phyloP scores from a whole-genome alignment of 1,140 invertebrate genomes.

The Lasaia peninsularis region DNA sequence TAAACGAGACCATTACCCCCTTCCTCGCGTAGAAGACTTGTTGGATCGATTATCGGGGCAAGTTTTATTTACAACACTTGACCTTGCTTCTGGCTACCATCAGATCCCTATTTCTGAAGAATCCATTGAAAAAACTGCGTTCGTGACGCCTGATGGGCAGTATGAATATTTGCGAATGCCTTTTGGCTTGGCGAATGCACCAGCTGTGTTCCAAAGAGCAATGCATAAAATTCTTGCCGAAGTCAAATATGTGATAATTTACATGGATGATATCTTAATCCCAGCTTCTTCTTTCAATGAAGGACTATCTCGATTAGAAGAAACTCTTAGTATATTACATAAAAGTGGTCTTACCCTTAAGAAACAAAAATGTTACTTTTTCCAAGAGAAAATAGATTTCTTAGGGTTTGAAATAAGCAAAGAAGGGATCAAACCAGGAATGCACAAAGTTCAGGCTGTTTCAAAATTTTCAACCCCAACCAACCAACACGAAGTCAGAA shows the following conservation, averaged over 20 bases:
- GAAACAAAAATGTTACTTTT: too few species aligned
- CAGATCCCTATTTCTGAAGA: background rate
- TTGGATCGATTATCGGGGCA: slow-evolving; percentile 6
- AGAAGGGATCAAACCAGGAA: too few species aligned
- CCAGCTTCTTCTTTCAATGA: too few species aligned
- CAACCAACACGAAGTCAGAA: too few species aligned
- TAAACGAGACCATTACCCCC: slow-evolving; percentile 2
- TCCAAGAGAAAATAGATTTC: too few species aligned
- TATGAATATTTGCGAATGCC: background rate
- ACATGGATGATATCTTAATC: too few species aligned
- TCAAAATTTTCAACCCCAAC: too few species aligned
- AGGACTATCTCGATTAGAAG: too few species aligned
- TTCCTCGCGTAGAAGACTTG: slow-evolving; percentile 13
- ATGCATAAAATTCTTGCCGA: background rate
- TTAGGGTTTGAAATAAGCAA: too few species aligned
- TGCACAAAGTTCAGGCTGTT: too few species aligned
- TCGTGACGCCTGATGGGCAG: slow-evolving; percentile 7
- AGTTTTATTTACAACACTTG: background rate
- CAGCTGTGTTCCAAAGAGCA: background rate
- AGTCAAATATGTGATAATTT: background rate
- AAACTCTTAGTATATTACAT: too few species aligned
- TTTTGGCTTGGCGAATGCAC: background rate
- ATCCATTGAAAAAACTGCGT: background rate
- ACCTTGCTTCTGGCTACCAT: slow-evolving; percentile 7
- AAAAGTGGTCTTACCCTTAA: too few species aligned